A percentile compares a stretch with the other conserved stretches of the same genome.
phyloP scores from a whole-genome alignment of 2,797 vertebrate genomes.

The Knipowitschia caucasica region DNA sequence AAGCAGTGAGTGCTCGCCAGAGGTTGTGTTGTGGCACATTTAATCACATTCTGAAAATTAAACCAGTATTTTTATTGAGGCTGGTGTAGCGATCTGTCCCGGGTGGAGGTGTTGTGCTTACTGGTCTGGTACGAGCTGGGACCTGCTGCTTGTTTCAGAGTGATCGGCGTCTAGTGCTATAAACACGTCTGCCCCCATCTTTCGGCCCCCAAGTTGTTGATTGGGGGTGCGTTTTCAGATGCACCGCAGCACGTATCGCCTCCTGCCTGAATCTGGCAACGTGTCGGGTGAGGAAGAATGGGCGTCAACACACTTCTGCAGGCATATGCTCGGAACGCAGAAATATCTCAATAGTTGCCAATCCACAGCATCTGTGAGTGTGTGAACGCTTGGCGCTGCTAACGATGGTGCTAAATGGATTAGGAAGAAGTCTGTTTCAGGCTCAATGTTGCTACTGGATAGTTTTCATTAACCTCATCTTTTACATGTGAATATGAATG shows the following conservation, averaged over 20 bases:
- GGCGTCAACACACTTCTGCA: conserved; percentile 8
- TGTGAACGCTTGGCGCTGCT: conserved; percentile 34
- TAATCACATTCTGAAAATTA: conserved; percentile 86
- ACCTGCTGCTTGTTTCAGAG: conserved; percentile 78
- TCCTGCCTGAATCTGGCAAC: conserved; percentile 48
- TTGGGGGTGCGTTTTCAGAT: conserved; percentile 58
- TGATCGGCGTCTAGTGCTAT: conserved; percentile 76
- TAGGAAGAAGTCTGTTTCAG: conserved; percentile 32
- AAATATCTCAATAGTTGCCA: conserved; percentile 27
- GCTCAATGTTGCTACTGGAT: conserved; percentile 8
- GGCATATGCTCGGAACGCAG: conserved; percentile 23
- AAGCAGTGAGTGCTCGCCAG: conserved; percentile 41
- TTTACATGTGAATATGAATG: no score
- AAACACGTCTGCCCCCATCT: conserved; percentile 74
- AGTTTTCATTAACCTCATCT: no score
- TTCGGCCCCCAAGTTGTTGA: conserved; percentile 63
- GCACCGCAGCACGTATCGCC: conserved; percentile 51
- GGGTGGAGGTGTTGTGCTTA: conserved; percentile 85
- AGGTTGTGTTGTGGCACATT: conserved; percentile 65
- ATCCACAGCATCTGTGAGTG: conserved; percentile 19
- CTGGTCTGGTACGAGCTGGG: conserved; percentile 80
- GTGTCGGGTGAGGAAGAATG: conserved; percentile 36
- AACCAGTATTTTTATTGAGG: conserved; percentile 69
- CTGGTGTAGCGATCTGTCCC: conserved; percentile 83
- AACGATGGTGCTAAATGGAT: conserved; percentile 54